Base-by-base conservation (phyloP, 92 coral and sea anemone species). In the Epizoanthus fatuus region DNA sequence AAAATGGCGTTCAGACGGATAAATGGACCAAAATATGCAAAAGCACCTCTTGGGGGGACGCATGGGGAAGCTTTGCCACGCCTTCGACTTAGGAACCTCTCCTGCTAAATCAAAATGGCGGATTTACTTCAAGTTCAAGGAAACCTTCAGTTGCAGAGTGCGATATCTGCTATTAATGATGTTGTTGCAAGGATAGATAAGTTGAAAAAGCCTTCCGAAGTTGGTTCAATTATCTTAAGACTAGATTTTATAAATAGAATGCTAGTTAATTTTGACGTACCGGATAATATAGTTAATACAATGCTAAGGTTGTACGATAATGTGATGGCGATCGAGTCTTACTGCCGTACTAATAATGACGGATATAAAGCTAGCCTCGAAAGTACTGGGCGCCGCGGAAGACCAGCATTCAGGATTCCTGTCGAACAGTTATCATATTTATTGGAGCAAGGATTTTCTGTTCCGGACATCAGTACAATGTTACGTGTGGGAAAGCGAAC, bases 381-480 rank as follows among this genome's bases (percentile, higher is more conserved):
- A 68, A 25, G 60, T 32, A 78, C 68, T 81, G 85, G 86, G 29
- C 29, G 79, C 59, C 86, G 92, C 62, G 96, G 96, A 63, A 85
- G 94, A 80, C 94, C 94, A 25, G 78, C 91, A 74, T 87, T 86
- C 78, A 75, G 90, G 16, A 90, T 93, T 52, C 20, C 81, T 7
- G 51, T 76, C 45, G 94, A 93, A 69, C 92, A 93, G 66, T 63
- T 87, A 66, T 72, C 81, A 2, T 89, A 74, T 84, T 60, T 80
- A 39, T 79, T 92, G 72, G 92, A 92, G 59, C 95, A 92, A 67
- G 91, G 88, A 19, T 87, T 90, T 60, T 81, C 76, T 64, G 91
- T 90, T 73, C 69, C 79, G 2, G 85, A 86, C 35, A 69, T 73
- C 44, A 83, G 90, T 55, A 14, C 25, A 37, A 40, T 91, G 76